phyloP scores from a whole-genome alignment of 2,888 invertebrate genomes.

The Synergus umbraculus region DNA sequence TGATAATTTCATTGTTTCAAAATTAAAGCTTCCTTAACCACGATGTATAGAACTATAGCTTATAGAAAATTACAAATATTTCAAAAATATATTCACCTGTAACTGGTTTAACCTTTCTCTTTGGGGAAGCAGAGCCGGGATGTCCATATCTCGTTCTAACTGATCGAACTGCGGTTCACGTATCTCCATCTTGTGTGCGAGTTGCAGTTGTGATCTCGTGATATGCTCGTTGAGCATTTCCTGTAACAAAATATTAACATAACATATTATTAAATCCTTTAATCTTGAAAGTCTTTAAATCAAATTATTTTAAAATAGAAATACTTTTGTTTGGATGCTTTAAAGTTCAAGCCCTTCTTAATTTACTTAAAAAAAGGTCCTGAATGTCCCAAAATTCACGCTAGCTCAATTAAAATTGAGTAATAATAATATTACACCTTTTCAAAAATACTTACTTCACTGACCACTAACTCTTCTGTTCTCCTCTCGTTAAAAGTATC shows the following conservation, averaged over 20 bases:
- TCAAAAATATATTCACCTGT: slow-evolving; percentile 59
- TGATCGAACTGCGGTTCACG: slow-evolving; percentile 69
- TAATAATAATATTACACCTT: not conserved
- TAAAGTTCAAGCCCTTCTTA: not conserved
- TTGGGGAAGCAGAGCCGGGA: slow-evolving; percentile 65
- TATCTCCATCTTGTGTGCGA: slow-evolving; percentile 67
- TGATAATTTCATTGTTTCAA: not conserved
- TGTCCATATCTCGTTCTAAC: slow-evolving; percentile 67
- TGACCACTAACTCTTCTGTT: slow-evolving; percentile 59
- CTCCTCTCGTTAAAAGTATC: slow-evolving; percentile 63
- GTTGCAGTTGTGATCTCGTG: slow-evolving; percentile 65
- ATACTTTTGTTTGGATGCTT: too few species aligned
- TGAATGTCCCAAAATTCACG: too few species aligned
- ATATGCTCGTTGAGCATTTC: slow-evolving; percentile 65
- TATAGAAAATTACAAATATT: not conserved
- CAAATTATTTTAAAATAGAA: not conserved
- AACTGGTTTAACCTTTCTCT: slow-evolving; percentile 64
- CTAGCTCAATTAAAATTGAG: not conserved
- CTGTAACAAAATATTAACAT: slow-evolving; percentile 49
- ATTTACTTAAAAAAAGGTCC: not conserved
- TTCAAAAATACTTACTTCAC: slow-evolving; percentile 63
- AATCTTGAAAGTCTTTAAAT: not conserved
- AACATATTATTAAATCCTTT: slow-evolving; percentile 9
- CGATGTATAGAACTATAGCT: not conserved
- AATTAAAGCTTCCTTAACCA: not conserved